A percentile compares a stretch with the other conserved stretches of the same genome.
Evolutionary conservation across 2,888 invertebrate genomes (phyloP).

Genomic region (Dasysyrphus albostriatus): DNA sequence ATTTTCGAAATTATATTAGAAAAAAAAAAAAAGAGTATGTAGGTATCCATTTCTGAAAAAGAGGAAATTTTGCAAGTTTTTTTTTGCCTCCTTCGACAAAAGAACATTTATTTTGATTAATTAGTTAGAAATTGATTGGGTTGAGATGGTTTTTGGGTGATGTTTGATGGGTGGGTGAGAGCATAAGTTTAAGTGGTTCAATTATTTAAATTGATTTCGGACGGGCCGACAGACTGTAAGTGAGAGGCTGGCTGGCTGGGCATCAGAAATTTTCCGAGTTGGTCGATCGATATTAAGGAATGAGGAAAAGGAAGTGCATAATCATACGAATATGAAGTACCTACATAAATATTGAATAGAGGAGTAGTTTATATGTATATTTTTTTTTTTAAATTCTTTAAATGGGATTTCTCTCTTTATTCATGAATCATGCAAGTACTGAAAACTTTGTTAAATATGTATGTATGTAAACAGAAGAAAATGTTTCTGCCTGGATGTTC

Average conservation of each 20-base stretch:
- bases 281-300: constrained; percentile 48
- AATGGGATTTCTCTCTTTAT: constrained; percentile 52
- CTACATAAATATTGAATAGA: constrained; percentile 26
- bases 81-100: neutral
- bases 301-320: constrained; percentile 54
- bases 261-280: constrained; percentile 8
- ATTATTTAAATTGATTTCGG: constrained; percentile 66
- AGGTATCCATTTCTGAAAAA: constrained; percentile 39
- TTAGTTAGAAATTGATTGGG: constrained; percentile 40
- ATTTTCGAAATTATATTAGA: constrained; percentile 24
- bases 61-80: constrained; percentile 50
- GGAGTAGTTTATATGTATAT: neutral
- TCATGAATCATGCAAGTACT: constrained; percentile 26
- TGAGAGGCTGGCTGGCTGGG: neutral
- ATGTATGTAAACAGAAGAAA: constrained; percentile 33
- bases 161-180: constrained; percentile 26
- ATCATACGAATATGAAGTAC: constrained; percentile 10
- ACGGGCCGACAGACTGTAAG: neutral
- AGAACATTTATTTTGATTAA: constrained; percentile 50
- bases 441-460: constrained; percentile 14
- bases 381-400: constrained; percentile 35
- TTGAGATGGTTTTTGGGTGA: constrained; percentile 8
- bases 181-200: constrained; percentile 65
- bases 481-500: constrained; percentile 1
- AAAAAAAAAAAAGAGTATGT: neutral